Evolutionary conservation across 2,888 invertebrate species (phyloP), one percentile per base, ranked within the genome.

Genomic region (Acronicta leporina): DNA sequence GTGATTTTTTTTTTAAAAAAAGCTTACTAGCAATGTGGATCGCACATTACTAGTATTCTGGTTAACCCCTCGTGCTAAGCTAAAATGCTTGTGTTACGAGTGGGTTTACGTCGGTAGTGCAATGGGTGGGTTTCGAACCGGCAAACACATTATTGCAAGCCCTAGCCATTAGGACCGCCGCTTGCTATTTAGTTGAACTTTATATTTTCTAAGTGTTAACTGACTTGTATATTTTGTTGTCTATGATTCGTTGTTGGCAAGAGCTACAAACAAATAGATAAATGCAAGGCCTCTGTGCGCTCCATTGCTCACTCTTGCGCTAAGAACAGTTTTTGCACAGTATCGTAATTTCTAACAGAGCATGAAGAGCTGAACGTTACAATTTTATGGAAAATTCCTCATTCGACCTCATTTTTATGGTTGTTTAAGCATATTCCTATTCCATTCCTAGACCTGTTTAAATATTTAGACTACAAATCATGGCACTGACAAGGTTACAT

Each of bases 211-310:
- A 27, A 7, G 2, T 27, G 10, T 2, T 30, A 30, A 30, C 1
- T 30, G 30, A 30, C 7, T 49, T 30, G 38, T 52, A 20, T 46
- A 62, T 52, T 69, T 69, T 48, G 33, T 27, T 41, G 44, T 15
- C 47, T 30, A 41, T 35, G 41, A 25, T 20, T 6, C 15, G 16
- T 40, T 43, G 46, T 52, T 62, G 60, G 49, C 72, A 79, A 76
- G 58, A 79, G 49, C 73, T 64, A 66, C 53, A 48, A 60, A 62
- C 65, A 68, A 73, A 20, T 20, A 20, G n/a, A 71, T 64, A 68
- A 65, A 59, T n/a, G 63, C 79, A 83, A 83, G 84, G 84, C 73
- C 75, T 61, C 43, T 9, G 15, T 4, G 50, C 59, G 69, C 54
- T 71, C 59, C 47, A 64, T 45, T 66, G 72, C 56, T 50, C 64